These are phyloP conservation scores for Bostrychus sinensis DNA, from an alignment of 2,113 vertebrate genomes.

Conservation along the genomic window DNA sequence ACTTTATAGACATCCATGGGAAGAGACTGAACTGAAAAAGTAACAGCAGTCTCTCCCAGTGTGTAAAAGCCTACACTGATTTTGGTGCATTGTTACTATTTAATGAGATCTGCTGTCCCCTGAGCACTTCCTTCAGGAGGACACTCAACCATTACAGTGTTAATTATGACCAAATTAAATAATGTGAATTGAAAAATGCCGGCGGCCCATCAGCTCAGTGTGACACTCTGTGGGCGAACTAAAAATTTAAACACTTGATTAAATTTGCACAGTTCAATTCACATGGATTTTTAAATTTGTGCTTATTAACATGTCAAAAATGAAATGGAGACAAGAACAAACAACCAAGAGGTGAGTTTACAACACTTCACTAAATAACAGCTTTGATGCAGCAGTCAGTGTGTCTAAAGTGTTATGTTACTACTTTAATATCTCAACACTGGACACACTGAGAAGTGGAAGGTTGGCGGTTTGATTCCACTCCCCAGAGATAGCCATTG, in stretches of 20 bases:
- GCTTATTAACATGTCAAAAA: neutral
- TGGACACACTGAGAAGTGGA: too few relatives aligned
- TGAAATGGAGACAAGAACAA: neutral
- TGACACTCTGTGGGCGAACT: neutral
- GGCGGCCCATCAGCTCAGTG: constrained; percentile 8
- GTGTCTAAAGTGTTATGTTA: too few relatives aligned
- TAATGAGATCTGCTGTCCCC: constrained; percentile 10
- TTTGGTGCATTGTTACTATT: constrained; percentile 5
- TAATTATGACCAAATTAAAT: constrained; percentile 32
- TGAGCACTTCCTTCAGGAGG: constrained; percentile 19
- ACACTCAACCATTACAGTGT: constrained; percentile 12
- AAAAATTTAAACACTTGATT: constrained; percentile 20
- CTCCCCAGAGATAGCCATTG: too few relatives aligned
- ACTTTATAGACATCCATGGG: neutral
- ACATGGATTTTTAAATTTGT: neutral
- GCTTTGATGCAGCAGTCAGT: too few relatives aligned
- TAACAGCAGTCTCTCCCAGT: neutral
- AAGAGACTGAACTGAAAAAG: neutral
- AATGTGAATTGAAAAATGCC: constrained; percentile 8
- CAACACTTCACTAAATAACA: neutral
- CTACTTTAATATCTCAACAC: too few relatives aligned
- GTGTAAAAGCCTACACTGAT: neutral
- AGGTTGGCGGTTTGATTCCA: too few relatives aligned
- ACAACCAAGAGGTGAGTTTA: neutral
- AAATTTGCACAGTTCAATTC: constrained; percentile 20